Base-by-base conservation (phyloP, 2,888 invertebrate species). In the Stenodera caucasica region DNA sequence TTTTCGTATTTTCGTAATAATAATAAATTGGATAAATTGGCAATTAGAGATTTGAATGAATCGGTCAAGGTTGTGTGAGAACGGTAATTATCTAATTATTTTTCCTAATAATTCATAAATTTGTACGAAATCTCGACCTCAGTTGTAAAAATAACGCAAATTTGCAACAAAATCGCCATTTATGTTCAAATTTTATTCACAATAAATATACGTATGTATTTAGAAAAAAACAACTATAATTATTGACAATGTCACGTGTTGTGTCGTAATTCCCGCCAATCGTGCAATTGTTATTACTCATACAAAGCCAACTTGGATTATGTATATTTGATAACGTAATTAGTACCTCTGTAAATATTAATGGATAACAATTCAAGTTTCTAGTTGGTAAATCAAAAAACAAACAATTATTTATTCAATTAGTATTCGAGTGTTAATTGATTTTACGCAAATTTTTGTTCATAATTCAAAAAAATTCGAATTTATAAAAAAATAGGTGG, bases 261-360 rank as follows among this genome's bases (percentile, higher is more conserved):
- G n/a, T 45, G 45, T 21, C 45, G 45, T 45, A 45, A 45, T 45
- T 45, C 45, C 45, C 45, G 45, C 45, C 45, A 45, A 23, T 45
- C 45, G 45, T 45, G 45, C 21, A 23, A 45, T 45, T 45, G 21
- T 45, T 45, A 23, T 23, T 45, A 23, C 23, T 45, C 12, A 45
- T 45, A 45, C 45, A 45, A n/a, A 45, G 23, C 45, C 23, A 45
- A 21, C 45, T 45, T 45, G 45, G 21, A 23, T 23, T 45, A 45
- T 45, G 45, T 45, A n/a, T 53, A 32, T 53, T 53, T 53, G 35
- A 53, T 30, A 53, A 53, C 35, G 32, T 53, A 21, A 35, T 53
- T 53, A 53, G 53, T 35, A 23, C 33, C 11, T 21, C 11, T 23
- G 53, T 26, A 53, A 53, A 53, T 53, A 35, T 12, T 14, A 32